These are phyloP conservation scores for Melitaea cinxia DNA, from an alignment of 1,140 invertebrate genomes.

Conservation along the genomic window DNA sequence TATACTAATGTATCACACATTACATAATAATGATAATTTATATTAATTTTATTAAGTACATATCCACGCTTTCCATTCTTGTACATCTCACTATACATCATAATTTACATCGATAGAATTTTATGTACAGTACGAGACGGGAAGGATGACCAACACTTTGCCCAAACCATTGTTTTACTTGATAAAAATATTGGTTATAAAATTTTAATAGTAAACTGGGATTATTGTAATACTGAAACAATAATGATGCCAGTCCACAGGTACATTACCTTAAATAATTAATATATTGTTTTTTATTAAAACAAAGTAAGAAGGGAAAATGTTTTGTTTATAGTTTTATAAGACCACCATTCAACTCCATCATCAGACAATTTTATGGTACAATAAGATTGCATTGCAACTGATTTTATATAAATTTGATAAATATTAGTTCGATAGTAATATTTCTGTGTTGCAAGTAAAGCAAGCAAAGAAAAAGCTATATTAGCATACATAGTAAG, in stretches of 20 bases:
- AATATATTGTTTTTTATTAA: no score
- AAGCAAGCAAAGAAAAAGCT: no score
- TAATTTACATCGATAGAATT: constrained; percentile 54
- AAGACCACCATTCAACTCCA: no score
- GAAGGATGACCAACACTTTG: background rate
- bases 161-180: background rate
- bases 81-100: constrained; percentile 51
- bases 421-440: no score
- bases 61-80: constrained; percentile 50
- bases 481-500: no score
- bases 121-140: constrained; percentile 49
- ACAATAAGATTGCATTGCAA: no score
- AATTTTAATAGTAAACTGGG: constrained; percentile 21
- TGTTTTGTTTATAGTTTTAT: no score
- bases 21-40: constrained; percentile 22
- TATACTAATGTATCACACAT: constrained; percentile 58
- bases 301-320: no score
- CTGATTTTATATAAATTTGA: no score
- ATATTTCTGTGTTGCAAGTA: no score
- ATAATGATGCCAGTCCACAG: background rate
- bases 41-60: constrained; percentile 66
- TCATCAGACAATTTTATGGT: no score
- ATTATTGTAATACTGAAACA: constrained; percentile 39
- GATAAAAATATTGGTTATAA: background rate
- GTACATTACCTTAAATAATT: no score